Evolutionary conservation across 2,888 invertebrate genomes (phyloP), one percentile per base, ranked within the genome.

Genomic region (Girardia tigrina): DNA sequence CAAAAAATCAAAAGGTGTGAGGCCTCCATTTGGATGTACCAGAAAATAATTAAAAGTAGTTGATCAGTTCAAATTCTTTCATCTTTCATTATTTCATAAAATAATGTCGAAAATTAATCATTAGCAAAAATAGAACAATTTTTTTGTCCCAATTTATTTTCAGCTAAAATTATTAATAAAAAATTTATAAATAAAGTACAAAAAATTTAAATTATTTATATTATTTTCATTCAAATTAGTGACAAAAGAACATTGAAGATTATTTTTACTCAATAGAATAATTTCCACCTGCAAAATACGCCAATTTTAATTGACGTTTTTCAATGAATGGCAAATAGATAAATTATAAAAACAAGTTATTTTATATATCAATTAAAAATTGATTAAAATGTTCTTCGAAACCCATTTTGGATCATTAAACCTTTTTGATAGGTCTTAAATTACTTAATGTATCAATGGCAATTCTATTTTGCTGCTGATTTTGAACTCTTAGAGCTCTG

Each of bases 161-260:
- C n/a, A n/a, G n/a, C n/a, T n/a, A 12, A 56, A 56, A 56, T 56
- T 23, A 56, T 12, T 20, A 56, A 56, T 56, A 56, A 12, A 36
- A 8, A 56, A n/a, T 20, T 12, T 2, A 56, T 2, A n/a, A 56
- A 12, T 20, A 56, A 56, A 56, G 2, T 56, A 56, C 20, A 20
- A 56, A 56, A 56, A 56, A 56, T 56, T 56, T 56, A 56, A 56
- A 56, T 56, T 56, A 56, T 56, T 56, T 56, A n/a, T 56, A 56
- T 56, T 56, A 56, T 56, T 56, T 12, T 56, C 56, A 56, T 56
- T 56, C 4, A 56, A 56, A 56, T 56, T 56, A 56, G n/a, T 23
- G 56, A 56, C 23, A 56, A 56, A 56, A 16, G n/a, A 56, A 56
- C 56, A 56, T 56, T 56, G n/a, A 56, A 56, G 56, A 23, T 56